Percentiles rank a stretch among this genome's conserved stretches.
Evolutionary conservation across 1,140 invertebrate genomes (phyloP).

Genomic region (Drosophila willistoni): DNA sequence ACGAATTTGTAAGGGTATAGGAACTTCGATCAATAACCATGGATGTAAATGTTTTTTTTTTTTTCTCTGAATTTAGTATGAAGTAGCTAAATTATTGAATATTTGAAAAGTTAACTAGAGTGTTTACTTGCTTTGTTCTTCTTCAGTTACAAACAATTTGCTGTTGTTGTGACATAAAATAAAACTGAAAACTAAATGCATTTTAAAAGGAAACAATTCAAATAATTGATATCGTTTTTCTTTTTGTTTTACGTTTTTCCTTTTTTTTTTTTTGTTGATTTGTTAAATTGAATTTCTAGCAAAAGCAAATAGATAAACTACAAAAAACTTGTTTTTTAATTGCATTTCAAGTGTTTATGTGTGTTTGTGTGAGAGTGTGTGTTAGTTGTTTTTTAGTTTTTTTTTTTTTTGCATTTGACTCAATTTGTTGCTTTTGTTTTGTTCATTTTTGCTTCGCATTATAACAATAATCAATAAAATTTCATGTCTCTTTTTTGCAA

Average conservation of each 20-base stretch:
- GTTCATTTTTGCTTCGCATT: slow-evolving; percentile 75
- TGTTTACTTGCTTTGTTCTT: slow-evolving; percentile 12
- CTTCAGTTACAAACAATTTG: slow-evolving; percentile 9
- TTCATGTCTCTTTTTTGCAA: slow-evolving; percentile 73
- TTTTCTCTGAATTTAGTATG: neutral
- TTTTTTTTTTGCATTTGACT: slow-evolving; percentile 36
- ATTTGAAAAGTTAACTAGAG: slow-evolving; percentile 73
- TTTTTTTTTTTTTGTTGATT: neutral
- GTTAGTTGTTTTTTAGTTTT: neutral
- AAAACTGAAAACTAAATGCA: slow-evolving; percentile 64
- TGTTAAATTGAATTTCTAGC: slow-evolving; percentile 20
- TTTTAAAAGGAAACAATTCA: slow-evolving; percentile 32
- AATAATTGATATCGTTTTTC: slow-evolving; percentile 38
- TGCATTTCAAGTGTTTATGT: slow-evolving; percentile 39
- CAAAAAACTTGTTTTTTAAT: slow-evolving; percentile 17
- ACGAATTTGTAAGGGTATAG: neutral
- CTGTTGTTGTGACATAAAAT: slow-evolving; percentile 37
- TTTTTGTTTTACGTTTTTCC: neutral
- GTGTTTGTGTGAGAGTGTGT: slow-evolving; percentile 22
- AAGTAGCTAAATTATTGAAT: slow-evolving; percentile 67
- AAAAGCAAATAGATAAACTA: slow-evolving; percentile 30
- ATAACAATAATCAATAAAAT: slow-evolving; percentile 81
- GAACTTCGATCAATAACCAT: neutral
- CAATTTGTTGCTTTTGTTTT: slow-evolving; percentile 31
- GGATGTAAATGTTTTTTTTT: neutral